Conservation (phyloP, 2,113 vertebrate species). For the Prionailurus viverrinus region DNA sequence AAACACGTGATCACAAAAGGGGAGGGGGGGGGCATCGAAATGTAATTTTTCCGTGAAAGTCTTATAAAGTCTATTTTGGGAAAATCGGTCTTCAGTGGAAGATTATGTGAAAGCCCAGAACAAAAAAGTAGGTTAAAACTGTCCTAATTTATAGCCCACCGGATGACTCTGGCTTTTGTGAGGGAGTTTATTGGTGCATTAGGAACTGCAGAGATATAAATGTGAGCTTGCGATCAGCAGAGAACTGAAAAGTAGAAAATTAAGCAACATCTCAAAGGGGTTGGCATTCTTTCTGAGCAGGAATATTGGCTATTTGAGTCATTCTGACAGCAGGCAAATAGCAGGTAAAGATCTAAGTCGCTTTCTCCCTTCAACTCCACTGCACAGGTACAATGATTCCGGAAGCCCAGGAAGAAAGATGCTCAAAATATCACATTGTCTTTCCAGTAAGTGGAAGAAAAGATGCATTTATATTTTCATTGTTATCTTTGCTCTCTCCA, state of each 20-base stretch:
- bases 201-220: not conserved
- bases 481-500: not conserved
- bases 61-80: constrained; percentile 51
- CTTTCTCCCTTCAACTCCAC: not conserved
- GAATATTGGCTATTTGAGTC: not conserved
- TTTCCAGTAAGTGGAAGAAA: not conserved
- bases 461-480: not conserved
- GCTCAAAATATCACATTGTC: not conserved
- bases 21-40: not conserved
- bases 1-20: constrained; percentile 1
- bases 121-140: not conserved
- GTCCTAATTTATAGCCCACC: not conserved
- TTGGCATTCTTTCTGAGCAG: not conserved
- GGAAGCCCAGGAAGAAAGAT: not conserved
- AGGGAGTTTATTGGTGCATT: not conserved
- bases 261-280: not conserved
- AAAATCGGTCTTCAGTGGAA: not conserved
- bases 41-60: not conserved
- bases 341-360: not conserved
- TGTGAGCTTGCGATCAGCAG: rapidly evolving
- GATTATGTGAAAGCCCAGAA: constrained; percentile 11
- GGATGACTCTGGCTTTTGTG: not conserved
- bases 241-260: not conserved
- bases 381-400: not conserved
- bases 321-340: not conserved